Evolutionary conservation across 1,140 invertebrate species (phyloP).

Genomic region (Argopecten irradians): DNA sequence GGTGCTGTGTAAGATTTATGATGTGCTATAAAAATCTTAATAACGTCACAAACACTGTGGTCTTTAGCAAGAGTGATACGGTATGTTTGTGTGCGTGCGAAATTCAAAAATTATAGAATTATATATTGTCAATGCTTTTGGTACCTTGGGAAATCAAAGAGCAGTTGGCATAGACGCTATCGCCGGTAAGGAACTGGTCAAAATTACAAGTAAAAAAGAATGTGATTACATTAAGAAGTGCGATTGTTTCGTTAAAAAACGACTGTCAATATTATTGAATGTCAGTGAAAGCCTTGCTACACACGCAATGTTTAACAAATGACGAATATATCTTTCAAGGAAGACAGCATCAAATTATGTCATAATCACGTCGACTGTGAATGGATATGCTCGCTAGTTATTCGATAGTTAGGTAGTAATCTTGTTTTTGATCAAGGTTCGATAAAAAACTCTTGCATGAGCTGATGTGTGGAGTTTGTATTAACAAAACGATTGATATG

Average conservation of each 20-base stretch:
- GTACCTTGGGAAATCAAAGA: background rate
- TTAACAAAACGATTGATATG: background rate
- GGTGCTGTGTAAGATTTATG: background rate
- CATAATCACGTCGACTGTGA: background rate
- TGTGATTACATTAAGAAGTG: background rate
- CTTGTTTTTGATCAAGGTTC: too few relatives aligned
- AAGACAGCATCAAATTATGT: background rate
- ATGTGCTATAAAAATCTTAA: background rate
- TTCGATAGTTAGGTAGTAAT: background rate
- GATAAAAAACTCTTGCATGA: too few relatives aligned
- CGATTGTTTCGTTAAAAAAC: background rate
- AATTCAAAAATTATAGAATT: background rate
- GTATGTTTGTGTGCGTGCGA: background rate
- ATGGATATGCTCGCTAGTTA: background rate
- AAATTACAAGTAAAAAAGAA: background rate
- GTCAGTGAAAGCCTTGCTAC: background rate
- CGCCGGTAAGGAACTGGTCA: background rate
- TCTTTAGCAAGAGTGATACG: background rate
- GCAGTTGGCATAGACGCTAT: background rate
- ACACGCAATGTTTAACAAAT: background rate
- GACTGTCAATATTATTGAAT: background rate
- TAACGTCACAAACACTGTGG: background rate
- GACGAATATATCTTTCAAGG: background rate
- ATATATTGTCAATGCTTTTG: background rate
- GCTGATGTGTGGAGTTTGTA: background rate